Evolutionary conservation across 2,113 vertebrate genomes (phyloP).

Genomic region (Plecturocebus donacophilus): DNA sequence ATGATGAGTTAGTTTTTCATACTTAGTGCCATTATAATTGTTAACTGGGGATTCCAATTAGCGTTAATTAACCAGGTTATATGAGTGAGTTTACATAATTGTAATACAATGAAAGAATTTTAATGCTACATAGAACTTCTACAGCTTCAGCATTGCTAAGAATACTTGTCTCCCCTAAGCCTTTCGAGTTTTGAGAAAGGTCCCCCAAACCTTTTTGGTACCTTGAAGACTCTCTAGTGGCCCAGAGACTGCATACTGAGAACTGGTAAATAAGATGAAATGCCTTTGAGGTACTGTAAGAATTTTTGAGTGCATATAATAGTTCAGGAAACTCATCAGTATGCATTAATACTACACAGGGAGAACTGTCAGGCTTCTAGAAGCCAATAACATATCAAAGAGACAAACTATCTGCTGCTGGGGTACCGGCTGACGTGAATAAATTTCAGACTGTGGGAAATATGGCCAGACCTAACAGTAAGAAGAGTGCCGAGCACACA

Average conservation of each 20-base stretch:
- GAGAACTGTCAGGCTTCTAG: constrained; percentile 76
- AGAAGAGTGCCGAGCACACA: constrained; percentile 49
- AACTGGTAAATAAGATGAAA: constrained; percentile 22
- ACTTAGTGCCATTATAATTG: background rate
- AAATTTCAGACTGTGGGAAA: constrained; percentile 82
- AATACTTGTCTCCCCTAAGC: background rate
- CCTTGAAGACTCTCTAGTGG: background rate
- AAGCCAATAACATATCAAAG: constrained; percentile 80
- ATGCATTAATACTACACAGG: constrained; percentile 73
- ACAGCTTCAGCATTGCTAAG: background rate
- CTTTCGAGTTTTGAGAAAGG: background rate
- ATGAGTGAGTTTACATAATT: background rate
- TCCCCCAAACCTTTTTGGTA: background rate
- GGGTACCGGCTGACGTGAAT: constrained; percentile 69
- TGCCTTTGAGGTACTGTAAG: constrained; percentile 12
- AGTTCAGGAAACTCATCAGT: constrained; percentile 72
- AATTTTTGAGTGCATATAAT: constrained; percentile 28
- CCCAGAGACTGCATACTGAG: background rate
- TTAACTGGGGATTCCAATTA: background rate
- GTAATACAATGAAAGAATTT: background rate
- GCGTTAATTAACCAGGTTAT: background rate
- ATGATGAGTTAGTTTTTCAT: background rate
- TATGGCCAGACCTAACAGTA: constrained; percentile 64
- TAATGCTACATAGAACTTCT: background rate
- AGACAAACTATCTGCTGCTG: constrained; percentile 79